These are phyloP conservation scores for Apodemia zela DNA, from an alignment of 2,888 invertebrate genomes.

Conservation along the genomic window DNA sequence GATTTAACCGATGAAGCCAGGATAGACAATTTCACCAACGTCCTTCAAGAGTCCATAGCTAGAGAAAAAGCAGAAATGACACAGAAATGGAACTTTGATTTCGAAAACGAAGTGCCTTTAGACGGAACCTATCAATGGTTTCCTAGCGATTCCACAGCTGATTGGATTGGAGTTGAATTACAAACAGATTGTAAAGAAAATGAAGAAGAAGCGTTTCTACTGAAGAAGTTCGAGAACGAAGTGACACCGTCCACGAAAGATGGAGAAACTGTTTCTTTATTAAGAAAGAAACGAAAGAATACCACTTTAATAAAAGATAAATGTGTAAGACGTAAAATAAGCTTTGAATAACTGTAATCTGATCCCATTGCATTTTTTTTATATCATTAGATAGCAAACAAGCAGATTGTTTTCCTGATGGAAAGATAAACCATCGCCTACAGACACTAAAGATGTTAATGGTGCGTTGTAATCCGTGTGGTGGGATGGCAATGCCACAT, in stretches of 20 bases:
- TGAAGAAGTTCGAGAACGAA: slow-evolving; percentile 43
- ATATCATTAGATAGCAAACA: too few relatives aligned
- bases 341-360: slow-evolving; percentile 35
- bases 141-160: slow-evolving; percentile 32
- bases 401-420: too few relatives aligned
- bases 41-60: slow-evolving; percentile 44
- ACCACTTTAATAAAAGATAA: slow-evolving; percentile 31
- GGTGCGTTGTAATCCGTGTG: too few relatives aligned
- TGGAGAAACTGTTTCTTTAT: slow-evolving; percentile 31
- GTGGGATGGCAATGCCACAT: too few relatives aligned
- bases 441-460: too few relatives aligned
- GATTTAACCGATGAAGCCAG: slow-evolving; percentile 47
- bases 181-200: slow-evolving; percentile 26
- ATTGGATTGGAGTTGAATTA: slow-evolving; percentile 43
- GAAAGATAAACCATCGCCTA: too few relatives aligned
- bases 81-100: slow-evolving; percentile 79
- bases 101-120: slow-evolving; percentile 63
- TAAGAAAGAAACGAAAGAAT: slow-evolving; percentile 36
- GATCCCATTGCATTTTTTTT: too few relatives aligned
- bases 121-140: slow-evolving; percentile 74
- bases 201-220: slow-evolving; percentile 31
- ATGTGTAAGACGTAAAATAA: slow-evolving; percentile 46
- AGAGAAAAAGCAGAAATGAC: slow-evolving; percentile 47
- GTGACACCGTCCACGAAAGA: slow-evolving; percentile 44
- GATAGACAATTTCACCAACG: slow-evolving; percentile 49